Base-by-base conservation (phyloP, 2,797 vertebrate species). In the Chiloscyllium punctatum region DNA sequence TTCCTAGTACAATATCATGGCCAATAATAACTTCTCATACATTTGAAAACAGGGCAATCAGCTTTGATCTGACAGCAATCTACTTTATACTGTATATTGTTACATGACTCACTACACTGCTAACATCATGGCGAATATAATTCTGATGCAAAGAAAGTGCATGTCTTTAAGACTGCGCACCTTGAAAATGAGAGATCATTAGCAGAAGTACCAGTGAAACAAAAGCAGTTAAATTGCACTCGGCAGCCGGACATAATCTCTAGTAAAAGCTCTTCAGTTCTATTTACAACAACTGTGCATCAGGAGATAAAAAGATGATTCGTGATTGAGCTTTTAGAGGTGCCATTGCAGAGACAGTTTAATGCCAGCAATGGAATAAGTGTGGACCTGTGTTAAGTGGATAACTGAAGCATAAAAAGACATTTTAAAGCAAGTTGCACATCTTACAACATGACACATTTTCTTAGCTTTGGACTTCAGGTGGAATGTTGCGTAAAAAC, bases 251-350 rank as follows among this genome's bases (percentile, higher is more conserved):
- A n/a, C 62, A 92, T 92, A 69, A 69, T 92, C 90, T 37, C 90
- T 68, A 23, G 62, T 69, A 69, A 92, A 92, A 92, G 90, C n/a
- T 69, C 21, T 92, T 69, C 90, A 92, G 90, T 92, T 62, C 90
- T 69, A 92, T 69, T 92, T 69, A 69, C 62, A 92, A 68, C 30
- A 92, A 92, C 92, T 92, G n/a, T 69, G 90, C 8, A 92, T 42
- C n/a, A 92, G 88, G 33, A 92, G 57, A 92, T 92, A 21, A 92
- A 92, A 92, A 15, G 72, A 92, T 92, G 90, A 92, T 92, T 37
- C 11, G 21, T 42, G 90, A 42, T 69, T 92, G 62, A 69, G 62
- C 18, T 92, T 62, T 42, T 69, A 92, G 90, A 92, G 23, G n/a
- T 42, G 21, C 69, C 90, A 92, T 92, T 92, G 69, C 42, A 69